Evolutionary conservation across 2,888 invertebrate species (phyloP).

Genomic region (Axea sp.): DNA sequence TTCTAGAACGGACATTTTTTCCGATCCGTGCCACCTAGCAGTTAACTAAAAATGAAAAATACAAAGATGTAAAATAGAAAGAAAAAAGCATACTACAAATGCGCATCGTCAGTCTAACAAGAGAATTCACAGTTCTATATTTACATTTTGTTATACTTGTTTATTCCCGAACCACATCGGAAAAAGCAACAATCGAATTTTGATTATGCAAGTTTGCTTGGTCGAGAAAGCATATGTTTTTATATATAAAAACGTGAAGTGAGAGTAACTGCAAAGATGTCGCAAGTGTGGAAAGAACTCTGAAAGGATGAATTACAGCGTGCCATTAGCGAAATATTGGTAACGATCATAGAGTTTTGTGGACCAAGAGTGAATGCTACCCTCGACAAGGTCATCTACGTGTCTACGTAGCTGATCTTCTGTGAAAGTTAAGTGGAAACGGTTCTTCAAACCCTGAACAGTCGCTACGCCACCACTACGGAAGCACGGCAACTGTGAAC

Average conservation of each 20-base stretch:
- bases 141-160: conserved; percentile 37
- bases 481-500: conserved; percentile 80
- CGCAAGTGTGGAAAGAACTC: conserved; percentile 39
- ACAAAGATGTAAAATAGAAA: no score
- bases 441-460: conserved; percentile 93
- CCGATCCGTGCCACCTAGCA: conserved; percentile 16
- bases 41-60: neutral
- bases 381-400: conserved; percentile 96
- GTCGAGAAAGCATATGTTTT: conserved; percentile 16
- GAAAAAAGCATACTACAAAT: no score
- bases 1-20: conserved; percentile 66
- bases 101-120: conserved; percentile 51
- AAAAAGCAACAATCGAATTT: conserved; percentile 38
- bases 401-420: conserved; percentile 96
- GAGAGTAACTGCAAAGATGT: conserved; percentile 22
- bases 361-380: conserved; percentile 96
- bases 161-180: conserved; percentile 18
- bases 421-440: conserved; percentile 96
- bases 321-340: conserved; percentile 99
- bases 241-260: conserved; percentile 25
- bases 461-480: conserved; percentile 96
- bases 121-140: conserved; percentile 43
- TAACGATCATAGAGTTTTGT: conserved; percentile 99
- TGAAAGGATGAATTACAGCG: conserved; percentile 82
- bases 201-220: conserved; percentile 38